These are phyloP conservation scores for Dicaeum eximium DNA, from an alignment of 2,113 vertebrate species.

Conservation along the genomic window DNA sequence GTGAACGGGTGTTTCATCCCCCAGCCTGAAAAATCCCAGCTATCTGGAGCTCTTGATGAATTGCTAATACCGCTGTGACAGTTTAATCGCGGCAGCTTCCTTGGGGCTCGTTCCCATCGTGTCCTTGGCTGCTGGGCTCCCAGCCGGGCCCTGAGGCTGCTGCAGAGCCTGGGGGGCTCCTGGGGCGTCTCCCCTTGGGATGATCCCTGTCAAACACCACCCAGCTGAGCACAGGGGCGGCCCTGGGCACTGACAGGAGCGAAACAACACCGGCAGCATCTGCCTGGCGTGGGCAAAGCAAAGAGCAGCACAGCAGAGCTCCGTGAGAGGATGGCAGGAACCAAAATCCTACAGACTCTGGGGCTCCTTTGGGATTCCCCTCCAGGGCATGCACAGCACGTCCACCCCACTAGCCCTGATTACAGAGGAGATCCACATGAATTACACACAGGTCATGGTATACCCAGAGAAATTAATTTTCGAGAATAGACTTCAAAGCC, in stretches of 20 bases:
- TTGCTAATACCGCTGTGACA: not conserved
- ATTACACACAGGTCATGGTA: rapidly evolving
- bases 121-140: not conserved
- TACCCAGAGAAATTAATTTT: not conserved
- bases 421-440: not conserved
- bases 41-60: not conserved
- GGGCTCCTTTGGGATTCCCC: not conserved
- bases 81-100: not conserved
- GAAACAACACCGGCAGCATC: not conserved
- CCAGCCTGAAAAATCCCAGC: conserved; percentile 21
- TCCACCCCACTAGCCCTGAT: rapidly evolving
- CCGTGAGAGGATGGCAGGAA: not conserved
- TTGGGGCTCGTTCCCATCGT: not conserved
- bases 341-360: not conserved
- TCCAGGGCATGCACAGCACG: not conserved
- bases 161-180: not conserved
- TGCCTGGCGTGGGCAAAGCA: not conserved
- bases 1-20: not conserved
- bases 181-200: not conserved
- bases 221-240: not conserved
- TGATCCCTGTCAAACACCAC: not conserved
- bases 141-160: not conserved
- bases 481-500: not conserved
- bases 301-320: not conserved
- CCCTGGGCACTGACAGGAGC: rapidly evolving